Evolutionary conservation across 1,140 invertebrate species (phyloP), one percentile per base, ranked within the genome.

Genomic region (Zaprionus nigranus): DNA sequence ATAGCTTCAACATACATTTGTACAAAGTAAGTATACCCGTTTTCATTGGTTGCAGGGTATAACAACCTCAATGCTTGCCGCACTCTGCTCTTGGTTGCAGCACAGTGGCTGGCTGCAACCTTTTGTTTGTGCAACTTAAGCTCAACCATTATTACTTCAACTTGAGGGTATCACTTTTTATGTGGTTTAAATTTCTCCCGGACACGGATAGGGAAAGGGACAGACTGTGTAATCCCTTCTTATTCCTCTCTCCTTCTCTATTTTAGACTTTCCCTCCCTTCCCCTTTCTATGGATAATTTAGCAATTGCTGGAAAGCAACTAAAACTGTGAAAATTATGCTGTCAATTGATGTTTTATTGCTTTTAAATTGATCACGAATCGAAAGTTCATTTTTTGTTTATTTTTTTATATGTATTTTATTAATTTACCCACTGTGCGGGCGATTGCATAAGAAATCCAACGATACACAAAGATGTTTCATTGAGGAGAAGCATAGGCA

Each of bases 311-410:
- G 71, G 46, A 30, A 65, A 9, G 22, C n/a, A 34, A 46, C 61
- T 72, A 36, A 57, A 85, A 78, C 66, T 77, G 49, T 51, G 43
- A 72, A 83, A 79, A 81, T 58, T 61, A 78, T 88, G 74, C 67
- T 90, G 81, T 81, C 84, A 87, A 87, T 87, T 90, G 81, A 54
- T 54, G 70, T 90, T 87, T 87, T 87, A 90, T 87, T 64, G 84
- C 84, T 87, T 90, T 87, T 87, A 81, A 87, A 87, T 87, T 87
- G 85, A 67, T 57, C 34, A 38, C 62, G 15, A 73, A 69, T 71
- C 54, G 54, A 66, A 73, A 70, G 13, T 46, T 15, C 20, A 75
- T 69, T 69, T 43, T 64, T 57, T 34, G 30, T 59, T 38, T 26
- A 22, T 46, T 60, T 40, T 11, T 34, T 24, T 56, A 43, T 24